Conservation (phyloP, 2,888 invertebrate species). For the Flabesymbios commensalis region DNA sequence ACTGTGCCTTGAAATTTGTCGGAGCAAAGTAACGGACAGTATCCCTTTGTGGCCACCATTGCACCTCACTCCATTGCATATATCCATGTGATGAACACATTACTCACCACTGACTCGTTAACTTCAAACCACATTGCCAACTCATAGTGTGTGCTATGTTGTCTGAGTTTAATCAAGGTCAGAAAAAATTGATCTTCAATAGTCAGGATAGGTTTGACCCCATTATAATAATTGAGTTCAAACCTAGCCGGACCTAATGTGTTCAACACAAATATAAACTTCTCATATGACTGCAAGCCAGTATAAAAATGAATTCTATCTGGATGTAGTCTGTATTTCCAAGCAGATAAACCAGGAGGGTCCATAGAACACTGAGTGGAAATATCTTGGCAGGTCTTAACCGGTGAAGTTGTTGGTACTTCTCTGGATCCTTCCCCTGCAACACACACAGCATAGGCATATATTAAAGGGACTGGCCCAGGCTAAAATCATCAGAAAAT, state of each 20-base stretch:
- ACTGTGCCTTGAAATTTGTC: conserved; percentile 16
- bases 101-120: not conserved
- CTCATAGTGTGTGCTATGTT: not conserved
- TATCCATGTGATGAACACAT: not conserved
- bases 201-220: not conserved
- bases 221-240: not conserved
- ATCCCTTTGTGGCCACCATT: not conserved
- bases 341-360: no score
- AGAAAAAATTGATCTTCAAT: not conserved
- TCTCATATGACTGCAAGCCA: not conserved
- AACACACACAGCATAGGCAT: no score
- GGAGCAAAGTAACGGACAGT: not conserved
- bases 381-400: no score
- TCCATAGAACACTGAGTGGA: no score
- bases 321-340: no score
- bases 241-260: not conserved
- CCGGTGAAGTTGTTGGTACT: no score
- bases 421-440: no score
- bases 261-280: not conserved
- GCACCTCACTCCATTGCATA: not conserved
- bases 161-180: not conserved
- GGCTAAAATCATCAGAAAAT: no score
- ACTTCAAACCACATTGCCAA: not conserved
- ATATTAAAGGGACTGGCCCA: no score
- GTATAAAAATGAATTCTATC: no score